Evolutionary conservation across 2,113 vertebrate genomes (phyloP), one percentile per base, ranked within the genome.

Genomic region (Vanacampus margaritifer): DNA sequence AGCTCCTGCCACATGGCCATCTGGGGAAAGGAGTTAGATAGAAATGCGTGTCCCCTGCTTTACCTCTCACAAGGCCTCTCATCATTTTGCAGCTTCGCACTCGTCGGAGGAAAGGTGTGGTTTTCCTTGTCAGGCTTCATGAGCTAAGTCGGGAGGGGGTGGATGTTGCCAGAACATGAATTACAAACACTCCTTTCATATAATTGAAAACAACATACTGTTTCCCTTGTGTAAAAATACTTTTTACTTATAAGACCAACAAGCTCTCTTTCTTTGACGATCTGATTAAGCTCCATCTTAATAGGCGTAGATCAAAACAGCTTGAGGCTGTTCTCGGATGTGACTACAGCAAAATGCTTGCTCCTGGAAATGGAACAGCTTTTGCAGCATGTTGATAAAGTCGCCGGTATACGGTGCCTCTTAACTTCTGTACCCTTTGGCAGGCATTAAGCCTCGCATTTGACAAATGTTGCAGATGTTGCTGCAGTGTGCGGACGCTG

Each of bases 1-100:
- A 78, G 79, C 80, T 80, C 78, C 73, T 76, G 78, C 78, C 79
- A 80, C 73, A 79, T 78, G 76, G 77, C 78, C 84, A 79, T 86
- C 78, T 79, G 89, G 84, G 86, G 78, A 69, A 82, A 80, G 14
- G 72, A 83, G 74, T 71, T 68, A 56, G 69, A 75, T 59, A 72
- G 57, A 81, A 76, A 72, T 64, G 45, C 35, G 43, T 77, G 73
- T 60, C 78, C 83, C 62, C 67, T 4, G 23, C 37, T 84, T 89
- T 85, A 83, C 86, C 81, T 82, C 73, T 72, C 35, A 0, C 68
- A 26, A 32, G 57, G 39, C 69, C 70, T 77, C 61, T 65, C 67
- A 60, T 72, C 67, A 45, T 76, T 73, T 69, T 58, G 75, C 81
- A 19, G 73, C 69, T 76, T 69, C 67, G 69, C 62, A 32, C 67